A percentile compares a stretch with the other conserved stretches of the same genome.
Evolutionary conservation across 1,140 invertebrate species (phyloP).

Genomic region (Asbolus verrucosus): DNA sequence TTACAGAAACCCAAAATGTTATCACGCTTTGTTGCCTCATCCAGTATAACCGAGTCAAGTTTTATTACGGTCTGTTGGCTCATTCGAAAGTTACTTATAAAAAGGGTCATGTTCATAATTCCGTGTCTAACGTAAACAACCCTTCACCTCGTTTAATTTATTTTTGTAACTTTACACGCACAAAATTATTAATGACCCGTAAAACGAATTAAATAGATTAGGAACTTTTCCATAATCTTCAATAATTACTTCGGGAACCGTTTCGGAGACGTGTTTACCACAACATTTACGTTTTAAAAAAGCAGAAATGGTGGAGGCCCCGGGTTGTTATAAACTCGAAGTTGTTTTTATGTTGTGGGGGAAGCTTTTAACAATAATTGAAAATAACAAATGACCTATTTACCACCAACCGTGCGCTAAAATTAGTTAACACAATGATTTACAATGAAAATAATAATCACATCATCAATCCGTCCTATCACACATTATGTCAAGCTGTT

Average conservation of each 20-base stretch:
- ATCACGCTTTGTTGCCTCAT: conserved; percentile 3
- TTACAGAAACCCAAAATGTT: neutral
- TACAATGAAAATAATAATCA: conserved; percentile 19
- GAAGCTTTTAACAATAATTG: neutral
- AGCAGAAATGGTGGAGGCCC: too few relatives aligned
- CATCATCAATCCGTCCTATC: conserved; percentile 25
- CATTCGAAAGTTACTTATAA: conserved; percentile 19
- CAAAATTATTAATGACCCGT: conserved; percentile 13
- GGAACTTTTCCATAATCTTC: too few relatives aligned
- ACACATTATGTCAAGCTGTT: conserved; percentile 6
- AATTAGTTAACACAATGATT: conserved; percentile 22
- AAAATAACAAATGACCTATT: conserved; percentile 18
- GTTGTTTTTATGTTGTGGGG: too few relatives aligned
- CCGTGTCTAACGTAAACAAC: conserved; percentile 17
- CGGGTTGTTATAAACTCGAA: too few relatives aligned
- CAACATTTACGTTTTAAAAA: too few relatives aligned
- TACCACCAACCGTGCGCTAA: neutral
- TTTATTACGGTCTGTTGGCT: conserved; percentile 6
- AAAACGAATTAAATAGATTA: conserved; percentile 8
- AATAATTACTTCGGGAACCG: too few relatives aligned
- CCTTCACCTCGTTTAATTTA: conserved; percentile 3
- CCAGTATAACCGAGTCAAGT: conserved; percentile 1
- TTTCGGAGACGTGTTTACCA: too few relatives aligned
- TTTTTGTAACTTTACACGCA: conserved; percentile 8
- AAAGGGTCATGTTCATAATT: conserved; percentile 25